Evolutionary conservation across 2,888 invertebrate species (phyloP), one percentile per base, ranked within the genome.

Genomic region (Euproctis similis): DNA sequence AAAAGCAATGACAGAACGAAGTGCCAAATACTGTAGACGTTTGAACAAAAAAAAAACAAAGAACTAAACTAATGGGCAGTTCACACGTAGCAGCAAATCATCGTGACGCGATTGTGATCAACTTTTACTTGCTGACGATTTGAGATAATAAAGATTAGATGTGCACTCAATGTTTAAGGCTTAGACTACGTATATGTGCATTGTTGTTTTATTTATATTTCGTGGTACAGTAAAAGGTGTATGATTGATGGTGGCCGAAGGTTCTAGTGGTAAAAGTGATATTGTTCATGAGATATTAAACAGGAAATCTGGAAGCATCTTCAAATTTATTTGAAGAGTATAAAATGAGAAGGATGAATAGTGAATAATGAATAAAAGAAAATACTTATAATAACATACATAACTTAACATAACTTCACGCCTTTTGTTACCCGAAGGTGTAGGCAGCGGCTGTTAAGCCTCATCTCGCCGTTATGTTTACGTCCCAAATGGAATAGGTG

Each of bases 81-180:
- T 43, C 50, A 46, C 36, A 43, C 30, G 38, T 22, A 21, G 22
- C 36, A 36, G 36, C 42, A 40, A 46, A 31, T 44, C 38, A 44
- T 45, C 42, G 46, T 48, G 42, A 36, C 28, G 28, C 16, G 53
- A 53, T 53, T 41, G 29, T 16, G 39, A 53, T 53, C 51, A 48
- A 53, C 46, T 53, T 53, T 50, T 53, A 53, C 47, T 35, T 18
- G 17, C 36, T 34, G 45, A 47, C 39, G 43, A 50, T 48, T 36
- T 24, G 31, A 36, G 38, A 47, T 39, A 31, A 24, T 29, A 13
- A 14, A 30, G 53, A 52, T 52, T 46, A 42, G 18, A 19, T 30
- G 30, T 35, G 25, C 25, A 30, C 17, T 26, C 25, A 34, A 34
- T 26, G 30, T 36, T 40, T 43, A 16, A 33, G 34, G 41, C 40